These are phyloP conservation scores for Drosophila flavopinicola DNA, from an alignment of 2,888 invertebrate genomes.

Conservation along the genomic window DNA sequence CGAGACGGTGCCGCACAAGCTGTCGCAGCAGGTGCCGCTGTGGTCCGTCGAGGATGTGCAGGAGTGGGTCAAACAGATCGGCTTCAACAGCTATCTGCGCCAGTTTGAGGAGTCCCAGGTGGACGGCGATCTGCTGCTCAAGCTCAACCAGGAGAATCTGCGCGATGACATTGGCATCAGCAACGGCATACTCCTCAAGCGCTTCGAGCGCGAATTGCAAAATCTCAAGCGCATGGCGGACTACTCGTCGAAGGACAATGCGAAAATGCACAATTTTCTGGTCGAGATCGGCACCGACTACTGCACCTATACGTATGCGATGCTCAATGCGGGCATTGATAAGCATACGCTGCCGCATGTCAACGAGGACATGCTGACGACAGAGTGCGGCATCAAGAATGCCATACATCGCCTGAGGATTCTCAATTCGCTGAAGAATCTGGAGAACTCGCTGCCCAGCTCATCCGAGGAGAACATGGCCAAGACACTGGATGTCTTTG, in stretches of 20 bases:
- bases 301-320: conserved; percentile 97
- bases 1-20: conserved; percentile 98
- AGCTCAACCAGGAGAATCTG: conserved; percentile 96
- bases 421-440: conserved; percentile 91
- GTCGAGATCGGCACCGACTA: conserved; percentile 94
- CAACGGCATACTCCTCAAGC: conserved; percentile 96
- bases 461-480: conserved; percentile 91
- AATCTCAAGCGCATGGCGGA: conserved; percentile 98
- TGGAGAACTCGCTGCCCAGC: conserved; percentile 87
- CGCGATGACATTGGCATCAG: conserved; percentile 95
- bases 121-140: conserved; percentile 97
- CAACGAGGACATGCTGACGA: conserved; percentile 95
- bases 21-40: conserved; percentile 98
- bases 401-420: conserved; percentile 97
- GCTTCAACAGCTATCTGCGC: conserved; percentile 92
- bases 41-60: conserved; percentile 98
- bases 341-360: conserved; percentile 93
- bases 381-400: conserved; percentile 96
- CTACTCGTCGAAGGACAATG: conserved; percentile 96
- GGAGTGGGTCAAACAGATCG: conserved; percentile 99
- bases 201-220: conserved; percentile 96
- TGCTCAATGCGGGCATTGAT: conserved; percentile 98
- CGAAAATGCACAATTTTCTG: conserved; percentile 94
- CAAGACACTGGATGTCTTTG: conserved; percentile 98
- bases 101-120: conserved; percentile 96